Conservation (phyloP, 2,797 vertebrate genomes). For the Tokudaia muenninki region DNA sequence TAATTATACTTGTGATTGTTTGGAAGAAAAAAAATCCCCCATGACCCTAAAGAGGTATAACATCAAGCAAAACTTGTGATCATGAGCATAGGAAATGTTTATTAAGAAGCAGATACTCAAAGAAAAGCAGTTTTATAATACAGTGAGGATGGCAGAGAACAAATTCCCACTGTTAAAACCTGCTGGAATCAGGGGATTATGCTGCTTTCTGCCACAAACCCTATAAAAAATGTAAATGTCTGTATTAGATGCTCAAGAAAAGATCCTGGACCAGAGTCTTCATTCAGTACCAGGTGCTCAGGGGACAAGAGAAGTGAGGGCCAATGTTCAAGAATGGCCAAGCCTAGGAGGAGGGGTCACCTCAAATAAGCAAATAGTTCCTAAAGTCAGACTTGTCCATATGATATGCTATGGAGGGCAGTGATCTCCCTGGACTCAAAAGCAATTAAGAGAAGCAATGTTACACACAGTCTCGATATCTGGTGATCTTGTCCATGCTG, state of each 20-base stretch:
- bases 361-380: neutral
- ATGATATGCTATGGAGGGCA: neutral
- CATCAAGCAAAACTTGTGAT: constrained; percentile 30
- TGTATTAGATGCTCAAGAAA: neutral
- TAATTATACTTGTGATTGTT: constrained; percentile 50
- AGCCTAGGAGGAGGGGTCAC: neutral
- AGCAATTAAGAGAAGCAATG: neutral
- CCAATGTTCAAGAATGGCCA: neutral
- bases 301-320: neutral
- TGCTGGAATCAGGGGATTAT: neutral
- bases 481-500: too few species aligned
- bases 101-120: constrained; percentile 42
- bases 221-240: constrained; percentile 19
- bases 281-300: neutral
- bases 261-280: neutral
- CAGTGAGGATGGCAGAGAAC: neutral
- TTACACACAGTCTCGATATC: neutral
- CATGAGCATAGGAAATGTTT: constrained; percentile 56
- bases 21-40: neutral
- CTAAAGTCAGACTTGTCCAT: neutral
- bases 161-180: neutral
- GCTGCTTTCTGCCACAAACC: neutral
- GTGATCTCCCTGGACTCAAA: neutral
- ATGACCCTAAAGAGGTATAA: constrained; percentile 15
- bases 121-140: constrained; percentile 43